A percentile compares a stretch with the other conserved stretches of the same genome.
Conservation (phyloP, 2,797 vertebrate genomes). For the Spheniscus humboldti region DNA sequence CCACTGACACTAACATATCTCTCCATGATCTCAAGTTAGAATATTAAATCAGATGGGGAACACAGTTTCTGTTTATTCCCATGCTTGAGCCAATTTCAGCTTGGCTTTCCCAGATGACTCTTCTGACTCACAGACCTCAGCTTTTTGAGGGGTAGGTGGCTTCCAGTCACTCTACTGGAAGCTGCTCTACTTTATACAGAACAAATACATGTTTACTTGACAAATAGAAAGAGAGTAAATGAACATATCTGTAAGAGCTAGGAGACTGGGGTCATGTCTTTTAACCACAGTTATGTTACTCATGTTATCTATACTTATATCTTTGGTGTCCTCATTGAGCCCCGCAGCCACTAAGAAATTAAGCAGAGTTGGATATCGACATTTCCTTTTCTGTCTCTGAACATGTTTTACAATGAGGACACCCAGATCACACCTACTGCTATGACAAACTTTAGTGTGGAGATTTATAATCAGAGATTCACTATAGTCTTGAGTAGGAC, state of each 20-base stretch:
- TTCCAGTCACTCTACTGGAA: neutral
- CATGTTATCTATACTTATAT: neutral
- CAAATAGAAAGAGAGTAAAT: neutral
- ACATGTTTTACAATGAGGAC: neutral
- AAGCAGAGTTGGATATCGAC: neutral
- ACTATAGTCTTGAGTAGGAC: neutral
- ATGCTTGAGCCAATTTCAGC: neutral
- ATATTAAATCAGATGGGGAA: neutral
- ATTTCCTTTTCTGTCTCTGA: neutral
- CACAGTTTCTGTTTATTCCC: neutral
- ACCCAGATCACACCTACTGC: neutral
- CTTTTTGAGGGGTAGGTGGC: neutral
- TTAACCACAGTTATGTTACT: neutral
- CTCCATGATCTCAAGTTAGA: neutral
- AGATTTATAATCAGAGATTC: neutral
- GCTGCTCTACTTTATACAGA: neutral
- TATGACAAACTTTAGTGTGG: neutral
- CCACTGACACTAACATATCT: neutral
- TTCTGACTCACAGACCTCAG: neutral
- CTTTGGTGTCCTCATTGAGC: neutral
- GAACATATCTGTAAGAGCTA: neutral
- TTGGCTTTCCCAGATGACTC: neutral
- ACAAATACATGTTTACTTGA: neutral
- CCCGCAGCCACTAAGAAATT: neutral
- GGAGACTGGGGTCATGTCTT: neutral